Percentiles rank a stretch among this genome's conserved stretches.
phyloP scores from a whole-genome alignment of 1,140 invertebrate species.

The Grapholita molesta region DNA sequence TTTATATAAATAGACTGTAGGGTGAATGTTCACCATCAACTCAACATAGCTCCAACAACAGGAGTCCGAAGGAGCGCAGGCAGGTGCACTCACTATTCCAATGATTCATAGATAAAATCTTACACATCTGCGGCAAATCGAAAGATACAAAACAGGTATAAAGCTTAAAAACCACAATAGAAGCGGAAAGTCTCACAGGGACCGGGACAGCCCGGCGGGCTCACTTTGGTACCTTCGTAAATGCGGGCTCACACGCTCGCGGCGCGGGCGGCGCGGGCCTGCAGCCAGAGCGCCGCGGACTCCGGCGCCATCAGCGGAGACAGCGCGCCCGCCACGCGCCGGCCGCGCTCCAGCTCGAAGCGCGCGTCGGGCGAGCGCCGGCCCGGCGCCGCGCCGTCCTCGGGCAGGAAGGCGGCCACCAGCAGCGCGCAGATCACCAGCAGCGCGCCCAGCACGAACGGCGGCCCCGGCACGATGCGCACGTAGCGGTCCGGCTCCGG shows the following conservation, averaged over 20 bases:
- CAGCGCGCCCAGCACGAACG: conserved; percentile 99
- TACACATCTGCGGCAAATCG: conserved; percentile 47
- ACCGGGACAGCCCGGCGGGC: conserved; percentile 30
- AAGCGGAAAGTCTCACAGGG: conserved; percentile 33
- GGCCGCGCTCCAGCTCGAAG: conserved; percentile 87
- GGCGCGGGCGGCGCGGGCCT: conserved; percentile 56
- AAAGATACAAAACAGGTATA: conserved; percentile 59
- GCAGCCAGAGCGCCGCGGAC: conserved; percentile 83
- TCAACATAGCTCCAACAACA: not conserved
- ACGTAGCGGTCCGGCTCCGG: conserved; percentile 61
- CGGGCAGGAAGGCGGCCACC: conserved; percentile 95
- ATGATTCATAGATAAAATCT: conserved; percentile 59
- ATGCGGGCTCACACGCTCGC: conserved; percentile 68
- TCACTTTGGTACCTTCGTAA: conserved; percentile 64
- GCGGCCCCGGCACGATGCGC: conserved; percentile 96
- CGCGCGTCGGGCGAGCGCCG: conserved; percentile 82
- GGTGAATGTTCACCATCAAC: not conserved
- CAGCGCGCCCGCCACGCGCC: conserved; percentile 86
- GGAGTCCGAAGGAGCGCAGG: conserved; percentile 29
- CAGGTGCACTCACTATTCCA: conserved; percentile 44
- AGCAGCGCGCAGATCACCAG: conserved; percentile 96
- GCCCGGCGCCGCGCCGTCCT: conserved; percentile 78
- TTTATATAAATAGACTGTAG: not conserved
- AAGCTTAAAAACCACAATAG: conserved; percentile 59
- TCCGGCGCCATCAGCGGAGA: conserved; percentile 89